Percentiles rank a stretch among this genome's conserved stretches.
Conservation (phyloP, 2,797 vertebrate species). For the Syndactyla subalaris region DNA sequence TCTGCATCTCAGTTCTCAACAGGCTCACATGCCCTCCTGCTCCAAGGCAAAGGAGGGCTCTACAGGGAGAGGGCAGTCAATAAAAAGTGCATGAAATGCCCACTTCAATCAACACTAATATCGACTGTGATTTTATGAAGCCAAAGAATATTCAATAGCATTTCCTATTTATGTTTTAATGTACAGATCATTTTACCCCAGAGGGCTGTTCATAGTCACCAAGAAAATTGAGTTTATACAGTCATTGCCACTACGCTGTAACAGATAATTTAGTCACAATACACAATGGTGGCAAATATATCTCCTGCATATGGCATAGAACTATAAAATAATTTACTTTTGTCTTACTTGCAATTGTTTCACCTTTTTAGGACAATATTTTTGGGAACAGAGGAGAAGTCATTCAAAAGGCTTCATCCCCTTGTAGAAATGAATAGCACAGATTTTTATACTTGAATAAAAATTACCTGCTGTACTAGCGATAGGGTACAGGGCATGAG, state of each 20-base stretch:
- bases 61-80: background rate
- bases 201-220: background rate
- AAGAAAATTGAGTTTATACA: background rate
- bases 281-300: background rate
- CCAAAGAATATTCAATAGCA: background rate
- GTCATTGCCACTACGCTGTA: background rate
- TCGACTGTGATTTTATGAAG: background rate
- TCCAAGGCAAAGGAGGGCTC: background rate
- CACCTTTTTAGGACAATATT: background rate
- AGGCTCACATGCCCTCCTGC: fast-evolving
- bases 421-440: background rate
- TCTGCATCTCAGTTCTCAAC: background rate
- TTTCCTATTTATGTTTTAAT: background rate
- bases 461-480: background rate
- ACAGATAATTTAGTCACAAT: background rate
- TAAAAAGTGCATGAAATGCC: background rate
- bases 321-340: background rate
- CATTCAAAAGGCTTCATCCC: background rate
- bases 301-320: background rate
- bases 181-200: background rate
- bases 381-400: background rate
- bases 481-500: background rate
- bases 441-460: background rate
- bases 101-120: background rate
- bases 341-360: background rate